Conservation (phyloP, 2,797 vertebrate species). For the Odontamblyopus rebecca region DNA sequence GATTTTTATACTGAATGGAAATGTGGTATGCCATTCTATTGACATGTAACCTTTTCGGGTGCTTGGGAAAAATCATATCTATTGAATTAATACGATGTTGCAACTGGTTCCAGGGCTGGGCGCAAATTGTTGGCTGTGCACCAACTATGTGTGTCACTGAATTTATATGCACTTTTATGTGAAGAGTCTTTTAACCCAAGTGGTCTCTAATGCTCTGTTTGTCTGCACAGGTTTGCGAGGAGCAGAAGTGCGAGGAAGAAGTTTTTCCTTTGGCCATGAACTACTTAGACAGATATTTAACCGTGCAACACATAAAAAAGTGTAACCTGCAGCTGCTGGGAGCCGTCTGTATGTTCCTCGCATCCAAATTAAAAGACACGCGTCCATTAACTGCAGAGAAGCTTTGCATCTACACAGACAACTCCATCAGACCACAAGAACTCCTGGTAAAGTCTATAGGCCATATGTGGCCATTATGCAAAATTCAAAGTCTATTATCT, state of each 20-base stretch:
- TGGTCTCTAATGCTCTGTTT: conserved; percentile 46
- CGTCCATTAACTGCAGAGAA: conserved; percentile 97
- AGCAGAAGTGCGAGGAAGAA: conserved; percentile 98
- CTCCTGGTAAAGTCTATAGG: conserved; percentile 85
- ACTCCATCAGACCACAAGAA: conserved; percentile 94
- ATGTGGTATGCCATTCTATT: conserved; percentile 79
- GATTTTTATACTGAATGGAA: conserved; percentile 81
- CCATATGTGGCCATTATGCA: background rate
- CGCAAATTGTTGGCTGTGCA: conserved; percentile 66
- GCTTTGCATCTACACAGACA: conserved; percentile 97
- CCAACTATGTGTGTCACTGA: conserved; percentile 72
- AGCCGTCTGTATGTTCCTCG: conserved; percentile 98
- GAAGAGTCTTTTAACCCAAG: conserved; percentile 54
- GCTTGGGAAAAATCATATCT: conserved; percentile 47
- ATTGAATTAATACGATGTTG: conserved; percentile 64
- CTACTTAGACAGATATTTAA: conserved; percentile 98
- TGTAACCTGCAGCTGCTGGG: conserved; percentile 95
- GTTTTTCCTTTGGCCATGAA: conserved; percentile 99
- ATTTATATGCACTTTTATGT: conserved; percentile 61
- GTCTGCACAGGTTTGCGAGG: conserved; percentile 90
- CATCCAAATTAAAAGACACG: conserved; percentile 99
- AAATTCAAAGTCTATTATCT: background rate
- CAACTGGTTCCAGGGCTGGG: conserved; percentile 66
- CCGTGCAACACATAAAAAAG: conserved; percentile 91
- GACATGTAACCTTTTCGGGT: conserved; percentile 61